phyloP scores from a whole-genome alignment of 2,888 invertebrate genomes.

The Vandiemenella viatica region DNA sequence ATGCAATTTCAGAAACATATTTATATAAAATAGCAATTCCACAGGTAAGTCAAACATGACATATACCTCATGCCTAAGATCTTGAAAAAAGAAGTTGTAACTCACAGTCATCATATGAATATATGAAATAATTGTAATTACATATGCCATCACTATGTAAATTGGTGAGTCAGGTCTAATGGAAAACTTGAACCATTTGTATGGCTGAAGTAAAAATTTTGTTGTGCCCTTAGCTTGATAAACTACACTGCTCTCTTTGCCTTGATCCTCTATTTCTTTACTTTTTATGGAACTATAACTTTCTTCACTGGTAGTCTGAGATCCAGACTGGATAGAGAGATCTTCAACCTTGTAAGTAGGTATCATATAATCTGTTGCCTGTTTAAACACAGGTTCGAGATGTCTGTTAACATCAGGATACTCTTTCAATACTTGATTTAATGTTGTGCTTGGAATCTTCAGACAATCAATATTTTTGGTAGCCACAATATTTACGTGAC shows the following conservation, averaged over 20 bases:
- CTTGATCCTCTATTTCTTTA: too few relatives aligned
- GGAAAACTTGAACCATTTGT: neutral
- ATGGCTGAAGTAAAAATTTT: too few relatives aligned
- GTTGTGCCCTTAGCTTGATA: too few relatives aligned
- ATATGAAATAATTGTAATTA: slow-evolving; percentile 31
- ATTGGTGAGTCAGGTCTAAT: slow-evolving; percentile 11
- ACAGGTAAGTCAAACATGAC: slow-evolving; percentile 12
- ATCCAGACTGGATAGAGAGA: too few relatives aligned
- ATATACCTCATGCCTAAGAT: neutral
- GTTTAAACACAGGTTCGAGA: too few relatives aligned
- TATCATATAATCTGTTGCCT: too few relatives aligned
- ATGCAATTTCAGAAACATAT: slow-evolving; percentile 34
- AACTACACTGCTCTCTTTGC: too few relatives aligned
- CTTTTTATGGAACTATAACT: too few relatives aligned
- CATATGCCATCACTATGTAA: slow-evolving; percentile 5
- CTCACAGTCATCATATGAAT: slow-evolving; percentile 32
- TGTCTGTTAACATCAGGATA: too few relatives aligned
- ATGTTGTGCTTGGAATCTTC: slow-evolving; percentile 32
- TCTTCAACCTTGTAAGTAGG: too few relatives aligned
- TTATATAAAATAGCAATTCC: slow-evolving; percentile 33
- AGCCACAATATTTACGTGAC: slow-evolving; percentile 33
- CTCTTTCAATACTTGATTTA: slow-evolving; percentile 32
- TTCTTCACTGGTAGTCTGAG: too few relatives aligned
- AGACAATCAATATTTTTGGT: slow-evolving; percentile 35
- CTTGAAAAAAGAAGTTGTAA: slow-evolving; percentile 35